Percentiles rank a stretch among this genome's conserved stretches.
Evolutionary conservation across 2,797 vertebrate genomes (phyloP).

Genomic region (Pteropus rufus): DNA sequence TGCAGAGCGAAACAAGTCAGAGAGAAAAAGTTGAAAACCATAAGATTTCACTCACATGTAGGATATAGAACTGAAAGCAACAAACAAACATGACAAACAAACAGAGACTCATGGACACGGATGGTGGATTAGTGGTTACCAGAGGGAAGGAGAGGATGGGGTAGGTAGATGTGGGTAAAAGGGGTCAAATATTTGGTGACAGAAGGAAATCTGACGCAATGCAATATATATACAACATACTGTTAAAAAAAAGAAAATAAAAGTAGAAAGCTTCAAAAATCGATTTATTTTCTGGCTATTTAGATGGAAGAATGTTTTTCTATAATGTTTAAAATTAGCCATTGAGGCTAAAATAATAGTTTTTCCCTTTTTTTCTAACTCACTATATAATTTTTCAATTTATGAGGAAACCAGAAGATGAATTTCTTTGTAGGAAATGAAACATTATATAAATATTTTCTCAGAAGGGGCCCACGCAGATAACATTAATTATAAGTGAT

Average conservation of each 20-base stretch:
- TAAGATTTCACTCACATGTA: no score
- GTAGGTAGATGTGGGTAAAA: no score
- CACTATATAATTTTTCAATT: conserved; percentile 5
- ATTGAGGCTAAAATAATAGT: neutral
- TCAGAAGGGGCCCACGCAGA: neutral
- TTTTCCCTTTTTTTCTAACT: neutral
- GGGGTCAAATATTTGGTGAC: no score
- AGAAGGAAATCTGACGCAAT: no score
- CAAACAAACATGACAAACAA: no score
- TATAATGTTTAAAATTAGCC: conserved; percentile 34
- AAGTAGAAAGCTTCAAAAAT: neutral
- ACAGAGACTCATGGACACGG: no score
- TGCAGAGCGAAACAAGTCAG: no score
- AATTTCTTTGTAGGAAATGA: conserved; percentile 50
- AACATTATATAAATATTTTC: conserved; percentile 44
- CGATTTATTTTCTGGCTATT: neutral
- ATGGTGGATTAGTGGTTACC: no score
- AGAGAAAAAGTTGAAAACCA: no score
- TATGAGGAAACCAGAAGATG: conserved; percentile 21
- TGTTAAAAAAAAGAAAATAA: neutral
- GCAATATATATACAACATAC: no score
- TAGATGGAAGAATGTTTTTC: conserved; percentile 21
- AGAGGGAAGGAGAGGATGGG: no score
- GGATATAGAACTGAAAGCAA: no score
- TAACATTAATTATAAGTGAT: conserved; percentile 56